phyloP scores from a whole-genome alignment of 2,797 vertebrate genomes.

The Nasua narica region DNA sequence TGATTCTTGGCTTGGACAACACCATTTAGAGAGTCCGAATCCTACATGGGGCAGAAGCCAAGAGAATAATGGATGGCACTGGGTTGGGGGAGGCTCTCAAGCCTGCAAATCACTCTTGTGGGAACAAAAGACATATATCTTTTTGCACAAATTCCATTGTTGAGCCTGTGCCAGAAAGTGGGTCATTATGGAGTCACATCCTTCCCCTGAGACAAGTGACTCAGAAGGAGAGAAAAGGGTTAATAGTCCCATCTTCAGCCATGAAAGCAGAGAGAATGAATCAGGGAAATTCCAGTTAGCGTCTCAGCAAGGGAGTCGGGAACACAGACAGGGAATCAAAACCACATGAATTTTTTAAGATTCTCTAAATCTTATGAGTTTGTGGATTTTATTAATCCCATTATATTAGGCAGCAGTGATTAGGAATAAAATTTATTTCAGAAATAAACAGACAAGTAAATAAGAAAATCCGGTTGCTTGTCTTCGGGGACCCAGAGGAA shows the following conservation, averaged over 20 bases:
- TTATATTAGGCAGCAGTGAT: neutral
- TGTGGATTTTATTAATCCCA: neutral
- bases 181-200: neutral
- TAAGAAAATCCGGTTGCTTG: neutral
- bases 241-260: neutral
- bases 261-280: neutral
- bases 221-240: neutral
- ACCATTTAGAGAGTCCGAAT: neutral
- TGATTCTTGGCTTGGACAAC: neutral
- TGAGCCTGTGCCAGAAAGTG: neutral
- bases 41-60: neutral
- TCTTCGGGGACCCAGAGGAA: neutral
- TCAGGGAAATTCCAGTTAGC: neutral
- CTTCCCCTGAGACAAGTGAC: neutral
- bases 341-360: neutral
- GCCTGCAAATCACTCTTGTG: neutral
- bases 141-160: neutral
- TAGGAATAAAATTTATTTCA: conserved; percentile 20
- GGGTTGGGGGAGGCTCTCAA: neutral
- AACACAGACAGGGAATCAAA: neutral
- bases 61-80: neutral
- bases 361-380: neutral
- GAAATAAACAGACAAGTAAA: conserved; percentile 9
- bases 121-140: neutral
- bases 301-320: neutral